Conservation (phyloP, 2,113 vertebrate species). For the Propithecus coquereli region DNA sequence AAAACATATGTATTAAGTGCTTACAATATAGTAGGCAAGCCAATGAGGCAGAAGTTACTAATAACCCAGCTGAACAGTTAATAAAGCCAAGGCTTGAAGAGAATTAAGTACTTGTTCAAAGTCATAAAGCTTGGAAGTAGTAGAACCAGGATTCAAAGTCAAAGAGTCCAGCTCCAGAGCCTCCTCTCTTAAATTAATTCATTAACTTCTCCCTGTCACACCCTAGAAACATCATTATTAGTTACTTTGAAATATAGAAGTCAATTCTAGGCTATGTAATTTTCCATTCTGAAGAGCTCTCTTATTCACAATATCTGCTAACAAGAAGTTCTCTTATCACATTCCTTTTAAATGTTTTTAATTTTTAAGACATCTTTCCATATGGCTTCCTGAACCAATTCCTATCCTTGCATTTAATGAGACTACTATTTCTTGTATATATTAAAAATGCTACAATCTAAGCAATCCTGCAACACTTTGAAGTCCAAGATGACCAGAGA, state of each 20-base stretch:
- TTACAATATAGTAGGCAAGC: not conserved
- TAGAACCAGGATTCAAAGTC: not conserved
- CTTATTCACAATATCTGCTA: not conserved
- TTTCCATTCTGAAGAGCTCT: not conserved
- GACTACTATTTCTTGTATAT: not conserved
- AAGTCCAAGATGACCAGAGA: not conserved
- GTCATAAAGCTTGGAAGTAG: not conserved
- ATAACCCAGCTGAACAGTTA: not conserved
- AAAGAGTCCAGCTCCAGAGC: not conserved
- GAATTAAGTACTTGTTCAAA: not conserved
- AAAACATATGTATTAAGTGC: not conserved
- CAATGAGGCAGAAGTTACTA: not conserved
- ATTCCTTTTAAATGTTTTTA: not conserved
- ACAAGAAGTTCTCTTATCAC: not conserved
- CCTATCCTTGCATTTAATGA: not conserved
- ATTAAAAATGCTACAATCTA: not conserved
- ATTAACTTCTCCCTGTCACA: not conserved
- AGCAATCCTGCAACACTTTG: not conserved
- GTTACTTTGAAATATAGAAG: not conserved
- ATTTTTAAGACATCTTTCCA: slow-evolving; percentile 4
- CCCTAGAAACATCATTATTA: not conserved
- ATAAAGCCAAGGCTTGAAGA: not conserved
- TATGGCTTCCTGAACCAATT: not conserved
- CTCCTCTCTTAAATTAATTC: not conserved
- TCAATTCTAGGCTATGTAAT: not conserved